Percentiles rank a stretch among this genome's conserved stretches.
Evolutionary conservation across 2,797 vertebrate genomes (phyloP).

Genomic region (Poeciliopsis gracilis): DNA sequence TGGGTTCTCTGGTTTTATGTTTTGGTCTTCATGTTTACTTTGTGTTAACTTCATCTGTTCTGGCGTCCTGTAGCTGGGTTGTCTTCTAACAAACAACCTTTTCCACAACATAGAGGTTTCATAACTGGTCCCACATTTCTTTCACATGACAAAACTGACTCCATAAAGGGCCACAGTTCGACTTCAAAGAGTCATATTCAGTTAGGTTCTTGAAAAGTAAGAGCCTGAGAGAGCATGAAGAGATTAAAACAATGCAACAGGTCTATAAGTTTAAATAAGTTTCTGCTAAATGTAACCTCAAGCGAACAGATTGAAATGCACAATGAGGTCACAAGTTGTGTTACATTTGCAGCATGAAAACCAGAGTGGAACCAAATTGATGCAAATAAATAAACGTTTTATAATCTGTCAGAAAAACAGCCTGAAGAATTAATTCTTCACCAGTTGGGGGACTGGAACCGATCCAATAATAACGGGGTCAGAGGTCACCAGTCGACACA

Average conservation of each 20-base stretch:
- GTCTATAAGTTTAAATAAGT: background rate
- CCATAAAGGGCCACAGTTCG: background rate
- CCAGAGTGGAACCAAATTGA: background rate
- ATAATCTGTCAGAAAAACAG: background rate
- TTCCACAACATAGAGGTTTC: background rate
- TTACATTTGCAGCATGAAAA: background rate
- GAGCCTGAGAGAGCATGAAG: background rate
- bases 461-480: background rate
- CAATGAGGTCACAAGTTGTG: background rate
- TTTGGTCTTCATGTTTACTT: background rate
- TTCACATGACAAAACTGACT: background rate
- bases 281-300: background rate
- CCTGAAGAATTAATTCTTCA: background rate
- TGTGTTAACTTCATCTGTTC: background rate
- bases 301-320: background rate
- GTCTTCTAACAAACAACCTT: constrained; percentile 3
- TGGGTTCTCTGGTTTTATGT: background rate
- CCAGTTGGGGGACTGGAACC: background rate
- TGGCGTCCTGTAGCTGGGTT: background rate
- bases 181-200: background rate
- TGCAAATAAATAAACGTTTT: background rate
- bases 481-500: background rate
- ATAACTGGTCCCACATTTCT: background rate
- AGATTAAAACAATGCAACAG: background rate
- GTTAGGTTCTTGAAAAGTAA: background rate